Percentiles rank a stretch among this genome's conserved stretches.
These are phyloP conservation scores for Palythoa grandiflora DNA, from an alignment of 92 coral and sea anemone species.

Conservation along the genomic window DNA sequence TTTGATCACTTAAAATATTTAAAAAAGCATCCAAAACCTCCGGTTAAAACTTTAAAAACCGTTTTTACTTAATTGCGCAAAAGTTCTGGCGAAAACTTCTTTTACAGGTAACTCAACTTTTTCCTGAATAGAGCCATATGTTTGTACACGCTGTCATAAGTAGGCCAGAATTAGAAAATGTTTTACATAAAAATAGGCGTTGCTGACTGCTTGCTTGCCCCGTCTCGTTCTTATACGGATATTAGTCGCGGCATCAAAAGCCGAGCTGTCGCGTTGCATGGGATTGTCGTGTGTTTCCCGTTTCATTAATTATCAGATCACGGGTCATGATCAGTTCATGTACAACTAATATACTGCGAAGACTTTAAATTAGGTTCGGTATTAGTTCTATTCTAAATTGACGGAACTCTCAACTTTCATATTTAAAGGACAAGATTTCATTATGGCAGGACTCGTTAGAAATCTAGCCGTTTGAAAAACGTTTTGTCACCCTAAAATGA, in stretches of 20 bases:
- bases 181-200: conserved; percentile 36
- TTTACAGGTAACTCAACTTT: not conserved
- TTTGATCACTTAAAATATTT: not conserved
- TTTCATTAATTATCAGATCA: not conserved
- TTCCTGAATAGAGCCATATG: conserved; percentile 36
- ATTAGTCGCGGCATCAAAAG: conserved; percentile 19
- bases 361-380: no score
- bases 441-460: no score
- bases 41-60: not conserved
- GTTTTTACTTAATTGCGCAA: not conserved
- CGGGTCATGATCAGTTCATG: not conserved
- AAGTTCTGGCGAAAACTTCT: no score
- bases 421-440: no score
- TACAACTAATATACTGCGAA: not conserved
- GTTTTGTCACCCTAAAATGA: no score
- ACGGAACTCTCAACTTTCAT: not conserved
- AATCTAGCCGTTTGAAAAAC: no score
- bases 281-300: not conserved
- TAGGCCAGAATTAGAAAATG: not conserved
- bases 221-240: not conserved
- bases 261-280: conserved; percentile 19
- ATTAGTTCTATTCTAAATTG: no score
- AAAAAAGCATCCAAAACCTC: not conserved
- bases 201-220: conserved; percentile 28
- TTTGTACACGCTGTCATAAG: conserved; percentile 51